Percentiles rank a stretch among this genome's conserved stretches.
These are phyloP conservation scores for Drosophila leonis DNA, from an alignment of 2,888 invertebrate species.

Conservation along the genomic window DNA sequence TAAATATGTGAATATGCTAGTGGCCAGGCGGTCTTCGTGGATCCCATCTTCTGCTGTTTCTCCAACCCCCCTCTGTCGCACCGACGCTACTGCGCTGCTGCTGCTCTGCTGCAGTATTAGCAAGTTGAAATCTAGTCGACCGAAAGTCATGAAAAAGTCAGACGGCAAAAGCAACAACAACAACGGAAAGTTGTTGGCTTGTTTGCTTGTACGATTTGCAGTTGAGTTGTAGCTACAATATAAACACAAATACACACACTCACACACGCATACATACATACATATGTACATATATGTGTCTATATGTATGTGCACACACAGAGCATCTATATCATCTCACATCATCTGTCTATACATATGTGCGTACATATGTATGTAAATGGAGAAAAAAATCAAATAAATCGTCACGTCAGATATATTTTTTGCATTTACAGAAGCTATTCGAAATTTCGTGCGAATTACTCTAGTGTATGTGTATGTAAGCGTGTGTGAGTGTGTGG, in stretches of 20 bases:
- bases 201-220: slow-evolving; percentile 76
- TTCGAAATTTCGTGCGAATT: slow-evolving; percentile 41
- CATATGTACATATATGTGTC: no score
- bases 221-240: slow-evolving; percentile 54
- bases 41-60: slow-evolving; percentile 30
- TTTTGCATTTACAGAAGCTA: slow-evolving; percentile 14
- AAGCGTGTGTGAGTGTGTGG: neutral
- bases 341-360: neutral
- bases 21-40: slow-evolving; percentile 49
- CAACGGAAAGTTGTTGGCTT: slow-evolving; percentile 44
- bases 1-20: slow-evolving; percentile 35
- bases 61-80: neutral
- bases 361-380: no score
- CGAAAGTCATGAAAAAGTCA: slow-evolving; percentile 51
- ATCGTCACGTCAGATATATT: slow-evolving; percentile 32
- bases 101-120: slow-evolving; percentile 55
- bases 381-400: slow-evolving; percentile 43
- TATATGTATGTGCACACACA: slow-evolving; percentile 9
- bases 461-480: neutral
- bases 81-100: slow-evolving; percentile 5
- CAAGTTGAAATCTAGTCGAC: slow-evolving; percentile 67
- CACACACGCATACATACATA: slow-evolving; percentile 12
- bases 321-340: slow-evolving; percentile 8
- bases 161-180: slow-evolving; percentile 38
- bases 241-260: slow-evolving; percentile 38